Percentiles rank a stretch among this genome's conserved stretches.
Conservation (phyloP, 2,888 invertebrate species). For the Drosophila neutralis region DNA sequence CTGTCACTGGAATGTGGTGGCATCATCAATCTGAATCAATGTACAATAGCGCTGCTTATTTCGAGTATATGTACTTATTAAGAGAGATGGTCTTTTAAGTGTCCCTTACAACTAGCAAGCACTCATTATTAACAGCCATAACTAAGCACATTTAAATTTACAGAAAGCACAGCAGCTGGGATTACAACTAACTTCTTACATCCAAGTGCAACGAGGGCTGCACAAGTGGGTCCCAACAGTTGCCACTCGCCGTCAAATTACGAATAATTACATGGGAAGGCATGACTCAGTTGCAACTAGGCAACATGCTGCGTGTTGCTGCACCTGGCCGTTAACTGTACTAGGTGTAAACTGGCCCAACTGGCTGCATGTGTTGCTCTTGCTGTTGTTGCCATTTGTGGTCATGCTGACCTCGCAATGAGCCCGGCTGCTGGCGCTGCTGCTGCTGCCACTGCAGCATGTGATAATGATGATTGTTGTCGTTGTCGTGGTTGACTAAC, state of each 20-base stretch:
- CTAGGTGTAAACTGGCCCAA: conserved; percentile 59
- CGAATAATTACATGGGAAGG: conserved; percentile 68
- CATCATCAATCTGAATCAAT: conserved; percentile 72
- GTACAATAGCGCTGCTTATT: conserved; percentile 14
- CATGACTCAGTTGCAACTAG: conserved; percentile 40
- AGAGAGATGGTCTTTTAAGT: conserved; percentile 42
- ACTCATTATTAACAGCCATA: conserved; percentile 45
- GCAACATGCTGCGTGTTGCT: conserved; percentile 13
- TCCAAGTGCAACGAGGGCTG: conserved; percentile 18
- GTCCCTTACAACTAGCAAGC: conserved; percentile 33
- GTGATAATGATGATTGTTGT: conserved; percentile 24
- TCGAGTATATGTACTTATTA: conserved; percentile 10
- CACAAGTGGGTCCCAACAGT: conserved; percentile 20
- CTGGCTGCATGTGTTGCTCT: conserved; percentile 60
- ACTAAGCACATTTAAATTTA: conserved; percentile 55
- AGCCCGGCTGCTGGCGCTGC: conserved; percentile 7
- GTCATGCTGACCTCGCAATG: conserved; percentile 17
- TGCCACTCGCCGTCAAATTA: conserved; percentile 60
- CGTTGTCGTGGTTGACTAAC: conserved; percentile 52
- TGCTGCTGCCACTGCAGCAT: neutral
- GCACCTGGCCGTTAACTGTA: conserved; percentile 31
- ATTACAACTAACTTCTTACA: conserved; percentile 18
- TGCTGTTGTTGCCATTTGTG: conserved; percentile 32
- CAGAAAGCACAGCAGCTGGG: conserved; percentile 11
- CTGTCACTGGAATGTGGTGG: conserved; percentile 50